These are phyloP conservation scores for Crossoptilon crossoptilon DNA, from an alignment of 2,797 vertebrate species.

Conservation along the genomic window DNA sequence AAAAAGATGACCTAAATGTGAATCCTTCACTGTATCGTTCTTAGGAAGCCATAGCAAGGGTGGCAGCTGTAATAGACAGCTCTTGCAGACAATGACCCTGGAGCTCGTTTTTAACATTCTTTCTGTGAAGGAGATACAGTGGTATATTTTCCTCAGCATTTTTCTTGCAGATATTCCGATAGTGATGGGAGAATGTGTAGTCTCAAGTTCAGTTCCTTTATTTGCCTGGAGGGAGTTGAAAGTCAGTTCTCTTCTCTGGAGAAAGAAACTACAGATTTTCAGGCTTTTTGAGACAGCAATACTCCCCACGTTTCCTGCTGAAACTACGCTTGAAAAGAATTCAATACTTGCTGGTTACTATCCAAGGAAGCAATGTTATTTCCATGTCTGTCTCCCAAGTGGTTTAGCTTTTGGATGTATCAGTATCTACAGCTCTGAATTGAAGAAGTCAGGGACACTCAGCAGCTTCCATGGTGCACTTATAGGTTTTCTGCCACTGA, in stretches of 20 bases:
- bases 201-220: not conserved
- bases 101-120: not conserved
- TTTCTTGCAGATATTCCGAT: not conserved
- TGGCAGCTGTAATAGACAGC: not conserved
- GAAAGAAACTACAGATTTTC: not conserved
- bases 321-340: not conserved
- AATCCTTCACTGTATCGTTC: not conserved
- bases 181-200: not conserved
- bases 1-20: not conserved
- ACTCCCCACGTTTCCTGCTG: not conserved
- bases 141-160: not conserved
- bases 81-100: not conserved
- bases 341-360: not conserved
- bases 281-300: not conserved
- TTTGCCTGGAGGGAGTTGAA: not conserved
- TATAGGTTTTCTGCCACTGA: not conserved
- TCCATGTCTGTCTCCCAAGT: not conserved
- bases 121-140: not conserved
- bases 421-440: accelerated
- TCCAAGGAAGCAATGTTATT: not conserved
- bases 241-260: not conserved
- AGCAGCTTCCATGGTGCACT: not conserved
- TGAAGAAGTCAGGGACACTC: not conserved
- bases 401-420: not conserved
- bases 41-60: not conserved